phyloP scores from a whole-genome alignment of 2,797 vertebrate species.

The Vespertilio murinus region DNA sequence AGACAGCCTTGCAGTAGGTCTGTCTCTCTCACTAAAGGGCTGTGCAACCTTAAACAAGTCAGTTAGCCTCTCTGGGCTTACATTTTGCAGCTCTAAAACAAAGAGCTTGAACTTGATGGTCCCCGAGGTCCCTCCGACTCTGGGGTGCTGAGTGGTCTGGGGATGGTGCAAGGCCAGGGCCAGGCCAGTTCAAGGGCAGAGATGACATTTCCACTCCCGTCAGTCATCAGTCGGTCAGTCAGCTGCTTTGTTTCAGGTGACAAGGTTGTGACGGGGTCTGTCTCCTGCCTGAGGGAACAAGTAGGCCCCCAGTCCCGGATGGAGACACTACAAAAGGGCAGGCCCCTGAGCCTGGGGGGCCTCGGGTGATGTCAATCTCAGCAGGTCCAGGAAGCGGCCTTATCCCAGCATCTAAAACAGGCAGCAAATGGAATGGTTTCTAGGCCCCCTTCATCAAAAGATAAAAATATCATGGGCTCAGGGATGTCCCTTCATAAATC shows the following conservation, averaged over 20 bases:
- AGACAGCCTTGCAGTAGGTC: background rate
- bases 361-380: background rate
- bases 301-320: background rate
- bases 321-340: slow-evolving; percentile 32
- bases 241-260: slow-evolving; percentile 52
- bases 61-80: background rate
- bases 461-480: slow-evolving; percentile 47
- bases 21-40: background rate
- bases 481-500: slow-evolving; percentile 65
- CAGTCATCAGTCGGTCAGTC: too few relatives aligned
- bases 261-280: background rate
- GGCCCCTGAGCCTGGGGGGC: background rate
- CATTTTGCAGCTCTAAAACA: background rate
- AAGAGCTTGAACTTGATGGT: background rate
- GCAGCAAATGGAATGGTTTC: slow-evolving; percentile 8
- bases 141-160: background rate
- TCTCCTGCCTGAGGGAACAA: background rate
- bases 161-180: background rate
- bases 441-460: background rate
- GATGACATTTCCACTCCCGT: background rate
- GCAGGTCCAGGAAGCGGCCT: slow-evolving; percentile 32
- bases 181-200: background rate
- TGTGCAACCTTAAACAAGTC: background rate
- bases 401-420: slow-evolving; percentile 38
- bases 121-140: background rate